Conservation (phyloP, 2,113 vertebrate species). For the Apistogramma diplotaenia region DNA sequence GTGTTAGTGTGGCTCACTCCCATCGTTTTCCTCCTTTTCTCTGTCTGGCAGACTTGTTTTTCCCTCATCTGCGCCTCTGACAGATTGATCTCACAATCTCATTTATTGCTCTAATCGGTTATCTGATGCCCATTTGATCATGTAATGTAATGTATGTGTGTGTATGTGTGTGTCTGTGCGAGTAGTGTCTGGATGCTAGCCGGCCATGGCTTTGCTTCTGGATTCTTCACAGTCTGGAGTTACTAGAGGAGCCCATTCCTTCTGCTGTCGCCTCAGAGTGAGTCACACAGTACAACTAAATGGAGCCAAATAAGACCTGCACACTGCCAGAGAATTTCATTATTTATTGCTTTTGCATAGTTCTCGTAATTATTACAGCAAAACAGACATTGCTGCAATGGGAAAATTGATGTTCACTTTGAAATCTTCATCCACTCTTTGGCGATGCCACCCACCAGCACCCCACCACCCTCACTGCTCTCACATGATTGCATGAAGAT, state of each 20-base stretch:
- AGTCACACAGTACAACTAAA: conserved; percentile 61
- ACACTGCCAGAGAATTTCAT: neutral
- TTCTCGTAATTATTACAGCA: neutral
- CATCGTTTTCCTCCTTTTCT: neutral
- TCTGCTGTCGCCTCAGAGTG: conserved; percentile 86
- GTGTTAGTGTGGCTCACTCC: neutral
- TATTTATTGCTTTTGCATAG: neutral
- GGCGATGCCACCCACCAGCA: neutral
- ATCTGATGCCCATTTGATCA: conserved; percentile 13
- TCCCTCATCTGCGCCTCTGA: neutral
- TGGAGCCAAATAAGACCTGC: neutral
- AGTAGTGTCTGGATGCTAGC: conserved; percentile 94
- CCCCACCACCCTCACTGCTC: neutral
- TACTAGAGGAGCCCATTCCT: conserved; percentile 89
- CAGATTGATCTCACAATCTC: neutral
- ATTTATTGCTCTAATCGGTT: conserved; percentile 4
- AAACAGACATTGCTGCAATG: neutral
- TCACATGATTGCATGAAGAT: neutral
- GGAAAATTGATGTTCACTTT: neutral
- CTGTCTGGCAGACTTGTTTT: neutral
- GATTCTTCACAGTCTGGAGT: conserved; percentile 96
- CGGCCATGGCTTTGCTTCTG: conserved; percentile 98
- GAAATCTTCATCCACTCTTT: neutral
- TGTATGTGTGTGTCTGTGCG: neutral
- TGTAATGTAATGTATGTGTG: neutral